Percentiles rank a stretch among this genome's conserved stretches.
Conservation (phyloP, 2,113 vertebrate genomes). For the Agelaius phoeniceus region DNA sequence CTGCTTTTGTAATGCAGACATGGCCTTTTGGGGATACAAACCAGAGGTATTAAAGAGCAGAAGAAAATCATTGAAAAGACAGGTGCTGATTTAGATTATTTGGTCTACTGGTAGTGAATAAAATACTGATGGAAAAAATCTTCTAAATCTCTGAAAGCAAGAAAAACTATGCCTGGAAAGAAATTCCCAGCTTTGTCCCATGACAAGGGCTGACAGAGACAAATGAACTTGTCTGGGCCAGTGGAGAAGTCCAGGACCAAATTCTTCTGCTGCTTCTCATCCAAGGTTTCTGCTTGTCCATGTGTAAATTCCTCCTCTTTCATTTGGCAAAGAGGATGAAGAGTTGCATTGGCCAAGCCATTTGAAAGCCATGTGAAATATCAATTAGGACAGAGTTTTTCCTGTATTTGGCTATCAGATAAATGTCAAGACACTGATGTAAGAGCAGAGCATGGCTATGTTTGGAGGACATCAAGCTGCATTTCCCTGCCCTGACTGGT, state of each 20-base stretch:
- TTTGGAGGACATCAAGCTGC: not conserved
- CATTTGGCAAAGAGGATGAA: not conserved
- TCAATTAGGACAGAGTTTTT: not conserved
- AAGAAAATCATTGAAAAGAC: not conserved
- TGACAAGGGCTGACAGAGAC: not conserved
- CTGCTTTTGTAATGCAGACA: not conserved
- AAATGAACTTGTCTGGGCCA: not conserved
- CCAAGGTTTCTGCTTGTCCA: not conserved
- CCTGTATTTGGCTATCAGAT: not conserved
- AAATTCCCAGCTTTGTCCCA: not conserved
- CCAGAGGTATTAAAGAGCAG: not conserved
- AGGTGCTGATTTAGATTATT: not conserved
- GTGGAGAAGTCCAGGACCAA: not conserved
- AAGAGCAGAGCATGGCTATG: not conserved
- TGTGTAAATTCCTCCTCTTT: not conserved
- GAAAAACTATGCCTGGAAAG: not conserved
- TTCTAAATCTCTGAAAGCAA: not conserved
- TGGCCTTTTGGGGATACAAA: not conserved
- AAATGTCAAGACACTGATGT: not conserved
- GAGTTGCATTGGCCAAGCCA: not conserved
- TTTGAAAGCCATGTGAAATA: not conserved
- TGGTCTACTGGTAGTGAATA: not conserved
- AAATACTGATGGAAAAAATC: not conserved
- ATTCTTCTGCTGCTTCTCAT: not conserved
- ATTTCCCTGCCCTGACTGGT: not conserved